These are phyloP conservation scores for Lithobates pipiens DNA, from an alignment of 2,797 vertebrate genomes.

Conservation along the genomic window DNA sequence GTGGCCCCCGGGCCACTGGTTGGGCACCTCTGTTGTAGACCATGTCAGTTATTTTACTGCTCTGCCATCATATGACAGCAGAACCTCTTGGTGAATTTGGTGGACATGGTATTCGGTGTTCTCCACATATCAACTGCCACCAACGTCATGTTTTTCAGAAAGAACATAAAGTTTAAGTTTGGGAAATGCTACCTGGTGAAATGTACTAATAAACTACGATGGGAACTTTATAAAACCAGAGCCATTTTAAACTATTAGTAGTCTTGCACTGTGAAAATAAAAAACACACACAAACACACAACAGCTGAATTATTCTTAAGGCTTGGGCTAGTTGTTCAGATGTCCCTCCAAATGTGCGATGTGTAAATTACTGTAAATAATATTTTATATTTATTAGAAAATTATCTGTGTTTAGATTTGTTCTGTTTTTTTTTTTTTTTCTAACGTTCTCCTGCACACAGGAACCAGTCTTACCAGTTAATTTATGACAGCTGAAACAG, in stretches of 20 bases:
- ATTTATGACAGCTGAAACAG: no score
- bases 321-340: no score
- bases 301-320: no score
- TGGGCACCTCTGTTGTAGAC: no score
- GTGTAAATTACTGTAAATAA: constrained; percentile 3
- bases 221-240: neutral
- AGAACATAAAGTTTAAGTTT: neutral
- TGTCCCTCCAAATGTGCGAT: no score
- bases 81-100: neutral
- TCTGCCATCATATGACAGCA: neutral
- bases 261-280: neutral
- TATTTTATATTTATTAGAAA: neutral
- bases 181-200: no score
- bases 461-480: no score
- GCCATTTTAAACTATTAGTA: neutral
- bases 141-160: neutral
- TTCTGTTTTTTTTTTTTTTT: no score
- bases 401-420: neutral
- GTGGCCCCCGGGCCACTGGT: no score
- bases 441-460: no score
- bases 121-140: neutral
- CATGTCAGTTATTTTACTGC: neutral
- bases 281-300: neutral
- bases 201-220: no score
- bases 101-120: no score